phyloP scores from a whole-genome alignment of 1,140 invertebrate species.

The Aphelenchoides avenae region DNA sequence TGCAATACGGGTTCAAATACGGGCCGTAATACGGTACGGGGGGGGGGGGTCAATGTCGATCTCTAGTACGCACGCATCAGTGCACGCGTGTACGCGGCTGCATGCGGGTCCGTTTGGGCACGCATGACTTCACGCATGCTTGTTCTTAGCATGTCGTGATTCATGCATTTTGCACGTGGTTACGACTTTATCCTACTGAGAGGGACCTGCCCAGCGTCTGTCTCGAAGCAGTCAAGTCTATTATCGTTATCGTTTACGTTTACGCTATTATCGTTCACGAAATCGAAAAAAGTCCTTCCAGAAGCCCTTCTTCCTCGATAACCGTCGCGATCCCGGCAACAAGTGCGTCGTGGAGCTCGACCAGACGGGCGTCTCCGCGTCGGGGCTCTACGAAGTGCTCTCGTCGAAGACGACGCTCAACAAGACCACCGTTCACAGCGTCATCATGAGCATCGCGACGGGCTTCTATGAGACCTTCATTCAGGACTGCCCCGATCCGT shows the following conservation, averaged over 20 bases:
- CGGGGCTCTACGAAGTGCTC: conserved; percentile 45
- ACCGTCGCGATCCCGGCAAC: conserved; percentile 62
- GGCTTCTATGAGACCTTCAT: conserved; percentile 20
- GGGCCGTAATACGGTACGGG: no score
- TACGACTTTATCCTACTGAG: no score
- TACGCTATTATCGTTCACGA: neutral
- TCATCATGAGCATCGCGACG: conserved; percentile 14
- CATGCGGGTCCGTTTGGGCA: no score
- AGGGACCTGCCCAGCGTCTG: no score
- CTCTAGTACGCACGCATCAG: no score
- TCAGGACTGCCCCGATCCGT: conserved; percentile 27
- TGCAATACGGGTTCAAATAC: no score
- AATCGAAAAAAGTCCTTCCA: neutral
- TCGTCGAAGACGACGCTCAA: conserved; percentile 51
- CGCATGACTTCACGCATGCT: no score
- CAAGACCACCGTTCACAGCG: conserved; percentile 30
- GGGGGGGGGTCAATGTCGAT: no score
- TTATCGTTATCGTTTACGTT: conserved; percentile 1
- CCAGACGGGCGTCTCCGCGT: conserved; percentile 27
- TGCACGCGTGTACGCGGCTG: no score
- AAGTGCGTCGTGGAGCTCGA: conserved; percentile 60
- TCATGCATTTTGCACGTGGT: no score
- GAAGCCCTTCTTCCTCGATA: conserved; percentile 53
- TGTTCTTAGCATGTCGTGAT: no score
- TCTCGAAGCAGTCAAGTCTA: no score